Conservation (phyloP, 1,140 invertebrate species). For the Drosophila tani region DNA sequence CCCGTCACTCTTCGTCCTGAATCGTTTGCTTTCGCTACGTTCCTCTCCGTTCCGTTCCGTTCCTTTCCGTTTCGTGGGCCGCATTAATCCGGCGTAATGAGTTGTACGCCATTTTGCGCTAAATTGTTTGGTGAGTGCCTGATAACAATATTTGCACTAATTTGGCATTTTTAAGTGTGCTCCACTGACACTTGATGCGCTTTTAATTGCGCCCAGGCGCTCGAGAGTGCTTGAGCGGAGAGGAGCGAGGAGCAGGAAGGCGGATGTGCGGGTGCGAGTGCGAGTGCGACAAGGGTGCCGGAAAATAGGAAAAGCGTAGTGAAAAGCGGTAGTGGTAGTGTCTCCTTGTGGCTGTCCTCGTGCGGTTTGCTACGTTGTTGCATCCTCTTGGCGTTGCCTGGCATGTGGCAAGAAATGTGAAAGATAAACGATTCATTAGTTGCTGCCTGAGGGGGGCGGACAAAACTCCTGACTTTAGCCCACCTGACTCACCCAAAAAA, state of each 20-base stretch:
- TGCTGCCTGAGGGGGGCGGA: constrained; percentile 31
- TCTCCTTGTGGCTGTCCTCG: constrained; percentile 52
- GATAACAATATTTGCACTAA: constrained; percentile 85
- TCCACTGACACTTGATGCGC: constrained; percentile 85
- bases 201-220: constrained; percentile 84
- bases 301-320: neutral
- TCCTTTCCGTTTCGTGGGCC: constrained; percentile 36
- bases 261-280: constrained; percentile 9
- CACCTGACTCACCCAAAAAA: constrained; percentile 23
- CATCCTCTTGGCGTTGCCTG: constrained; percentile 34
- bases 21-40: constrained; percentile 26
- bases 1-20: constrained; percentile 7
- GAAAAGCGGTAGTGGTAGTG: constrained; percentile 7
- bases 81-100: constrained; percentile 83
- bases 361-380: constrained; percentile 74
- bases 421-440: constrained; percentile 83
- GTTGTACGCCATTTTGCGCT: constrained; percentile 85
- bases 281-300: constrained; percentile 21
- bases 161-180: constrained; percentile 85
- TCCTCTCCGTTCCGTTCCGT: constrained; percentile 10
- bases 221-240: constrained; percentile 68
- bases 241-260: constrained; percentile 14
- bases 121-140: constrained; percentile 85
- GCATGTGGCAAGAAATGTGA: constrained; percentile 78
- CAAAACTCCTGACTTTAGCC: neutral